Percentiles rank a stretch among this genome's conserved stretches.
These are phyloP conservation scores for Amiota minor DNA, from an alignment of 2,888 invertebrate species.

Conservation along the genomic window DNA sequence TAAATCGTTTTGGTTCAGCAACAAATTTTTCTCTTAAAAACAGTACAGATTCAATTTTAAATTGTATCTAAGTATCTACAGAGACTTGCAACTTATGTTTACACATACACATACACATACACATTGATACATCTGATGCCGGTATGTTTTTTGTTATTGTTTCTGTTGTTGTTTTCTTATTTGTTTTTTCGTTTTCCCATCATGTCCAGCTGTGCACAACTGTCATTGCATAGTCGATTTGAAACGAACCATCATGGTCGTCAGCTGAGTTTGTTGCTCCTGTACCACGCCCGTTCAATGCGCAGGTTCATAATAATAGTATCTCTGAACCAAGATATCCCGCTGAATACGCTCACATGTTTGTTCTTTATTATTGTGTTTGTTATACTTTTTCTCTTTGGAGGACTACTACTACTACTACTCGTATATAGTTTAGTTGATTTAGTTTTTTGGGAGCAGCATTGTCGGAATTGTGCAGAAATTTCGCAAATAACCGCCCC, in stretches of 20 bases:
- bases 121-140: constrained; percentile 7
- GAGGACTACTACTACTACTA: too few relatives aligned
- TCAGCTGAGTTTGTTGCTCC: constrained; percentile 38
- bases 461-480: neutral
- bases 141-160: neutral
- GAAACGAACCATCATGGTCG: neutral
- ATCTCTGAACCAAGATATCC: constrained; percentile 22
- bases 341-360: constrained; percentile 48
- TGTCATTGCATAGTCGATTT: constrained; percentile 1
- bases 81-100: too few relatives aligned
- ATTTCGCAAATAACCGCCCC: neutral
- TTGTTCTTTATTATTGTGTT: neutral
- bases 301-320: constrained; percentile 49
- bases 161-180: too few relatives aligned
- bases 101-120: neutral
- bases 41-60: too few relatives aligned
- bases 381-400: neutral
- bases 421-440: too few relatives aligned
- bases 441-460: neutral
- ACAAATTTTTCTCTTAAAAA: too few relatives aligned
- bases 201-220: constrained; percentile 27
- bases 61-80: too few relatives aligned
- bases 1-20: too few relatives aligned
- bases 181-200: neutral
- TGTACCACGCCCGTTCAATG: constrained; percentile 64